Evolutionary conservation across 2,888 invertebrate species (phyloP).

Genomic region (Alviniconcha strummeri): DNA sequence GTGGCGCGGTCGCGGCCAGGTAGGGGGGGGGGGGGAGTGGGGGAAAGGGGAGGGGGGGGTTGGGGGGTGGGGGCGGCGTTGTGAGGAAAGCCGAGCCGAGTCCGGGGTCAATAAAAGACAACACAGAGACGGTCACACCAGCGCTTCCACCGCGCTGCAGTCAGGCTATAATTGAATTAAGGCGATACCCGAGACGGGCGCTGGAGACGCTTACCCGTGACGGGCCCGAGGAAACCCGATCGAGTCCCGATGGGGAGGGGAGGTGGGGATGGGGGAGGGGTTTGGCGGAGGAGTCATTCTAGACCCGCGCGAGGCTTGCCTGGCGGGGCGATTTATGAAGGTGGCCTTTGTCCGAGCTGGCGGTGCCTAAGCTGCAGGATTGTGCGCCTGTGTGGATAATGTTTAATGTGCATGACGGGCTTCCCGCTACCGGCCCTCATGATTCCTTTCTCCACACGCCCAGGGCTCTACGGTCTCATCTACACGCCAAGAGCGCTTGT

Average conservation of each 20-base stretch:
- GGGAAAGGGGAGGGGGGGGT: background rate
- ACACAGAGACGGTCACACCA: background rate
- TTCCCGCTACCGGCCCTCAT: too few relatives aligned
- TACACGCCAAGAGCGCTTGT: too few relatives aligned
- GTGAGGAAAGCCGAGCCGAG: background rate
- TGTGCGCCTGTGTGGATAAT: background rate
- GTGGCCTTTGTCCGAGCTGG: slow-evolving; percentile 16
- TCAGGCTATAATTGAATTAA: slow-evolving; percentile 32
- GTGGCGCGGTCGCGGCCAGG: too few relatives aligned
- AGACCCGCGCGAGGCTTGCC: background rate
- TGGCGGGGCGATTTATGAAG: slow-evolving; percentile 13
- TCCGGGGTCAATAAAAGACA: slow-evolving; percentile 7
- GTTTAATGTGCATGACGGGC: background rate
- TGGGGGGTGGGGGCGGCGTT: too few relatives aligned
- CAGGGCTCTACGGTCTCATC: too few relatives aligned
- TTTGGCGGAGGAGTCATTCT: background rate
- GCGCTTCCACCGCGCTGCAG: slow-evolving; percentile 1
- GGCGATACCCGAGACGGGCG: slow-evolving; percentile 14
- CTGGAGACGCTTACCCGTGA: background rate
- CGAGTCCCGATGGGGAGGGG: background rate
- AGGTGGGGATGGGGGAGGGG: background rate
- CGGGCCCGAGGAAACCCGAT: background rate
- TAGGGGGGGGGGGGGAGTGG: too few relatives aligned
- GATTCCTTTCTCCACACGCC: too few relatives aligned
- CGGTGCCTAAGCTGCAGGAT: background rate